Conservation (phyloP, 2,797 vertebrate genomes). For the Spea hammondii region DNA sequence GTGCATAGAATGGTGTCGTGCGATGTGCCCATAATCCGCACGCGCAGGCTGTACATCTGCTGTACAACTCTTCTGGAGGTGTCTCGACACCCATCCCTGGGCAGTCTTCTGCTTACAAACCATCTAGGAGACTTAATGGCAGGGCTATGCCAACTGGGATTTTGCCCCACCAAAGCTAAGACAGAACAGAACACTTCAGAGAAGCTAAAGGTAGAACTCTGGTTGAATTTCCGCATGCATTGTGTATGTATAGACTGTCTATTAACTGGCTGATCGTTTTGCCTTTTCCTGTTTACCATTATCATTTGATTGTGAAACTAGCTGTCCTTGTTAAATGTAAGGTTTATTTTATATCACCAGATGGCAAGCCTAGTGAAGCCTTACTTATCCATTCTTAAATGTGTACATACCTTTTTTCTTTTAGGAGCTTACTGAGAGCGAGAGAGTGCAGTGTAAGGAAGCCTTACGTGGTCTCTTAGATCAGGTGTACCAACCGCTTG, state of each 20-base stretch:
- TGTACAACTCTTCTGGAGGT: slow-evolving; percentile 69
- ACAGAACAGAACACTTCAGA: slow-evolving; percentile 30
- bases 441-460: slow-evolving; percentile 68
- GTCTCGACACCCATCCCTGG: slow-evolving; percentile 69
- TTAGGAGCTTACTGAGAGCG: slow-evolving; percentile 73
- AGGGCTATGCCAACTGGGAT: slow-evolving; percentile 82
- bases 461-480: slow-evolving; percentile 74
- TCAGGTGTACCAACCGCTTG: slow-evolving; percentile 85
- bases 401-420: not conserved
- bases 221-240: not conserved
- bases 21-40: slow-evolving; percentile 19
- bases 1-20: slow-evolving; percentile 64
- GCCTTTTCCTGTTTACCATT: no score
- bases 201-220: slow-evolving; percentile 58
- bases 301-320: no score
- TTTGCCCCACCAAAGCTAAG: slow-evolving; percentile 68
- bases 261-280: not conserved
- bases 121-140: slow-evolving; percentile 87
- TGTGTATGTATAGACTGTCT: not conserved
- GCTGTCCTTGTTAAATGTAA: no score
- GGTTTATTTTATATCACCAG: no score
- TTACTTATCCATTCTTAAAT: no score
- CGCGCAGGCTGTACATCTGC: slow-evolving; percentile 66
- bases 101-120: slow-evolving; percentile 73
- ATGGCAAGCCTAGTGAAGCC: no score